These are phyloP conservation scores for Pantala flavescens DNA, from an alignment of 1,140 invertebrate species.

Conservation along the genomic window DNA sequence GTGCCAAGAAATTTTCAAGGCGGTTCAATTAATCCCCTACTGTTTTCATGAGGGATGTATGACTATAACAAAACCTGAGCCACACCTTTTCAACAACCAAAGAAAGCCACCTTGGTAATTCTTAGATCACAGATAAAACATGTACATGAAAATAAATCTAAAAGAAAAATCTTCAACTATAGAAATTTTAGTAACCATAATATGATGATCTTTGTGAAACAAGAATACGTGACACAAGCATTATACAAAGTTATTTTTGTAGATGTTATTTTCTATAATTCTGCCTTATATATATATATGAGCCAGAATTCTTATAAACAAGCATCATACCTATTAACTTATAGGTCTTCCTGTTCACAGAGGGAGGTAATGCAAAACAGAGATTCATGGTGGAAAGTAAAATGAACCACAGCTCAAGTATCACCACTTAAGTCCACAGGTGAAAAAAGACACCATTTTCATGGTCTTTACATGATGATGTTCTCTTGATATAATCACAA, in stretches of 20 bases:
- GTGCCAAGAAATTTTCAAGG: background rate
- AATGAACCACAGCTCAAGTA: conserved; percentile 2
- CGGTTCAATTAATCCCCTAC: background rate
- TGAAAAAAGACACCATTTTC: background rate
- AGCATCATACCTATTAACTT: background rate
- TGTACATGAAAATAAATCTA: background rate
- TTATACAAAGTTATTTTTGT: background rate
- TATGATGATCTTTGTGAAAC: background rate
- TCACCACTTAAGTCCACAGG: background rate
- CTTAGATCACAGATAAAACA: conserved; percentile 10
- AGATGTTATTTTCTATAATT: background rate
- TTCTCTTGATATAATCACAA: conserved; percentile 8
- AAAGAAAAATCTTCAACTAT: background rate
- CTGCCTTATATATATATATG: background rate
- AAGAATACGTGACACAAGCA: background rate
- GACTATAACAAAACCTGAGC: background rate
- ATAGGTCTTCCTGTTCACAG: conserved; percentile 4
- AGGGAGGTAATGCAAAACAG: background rate
- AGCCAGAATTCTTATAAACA: background rate
- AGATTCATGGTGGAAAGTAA: background rate
- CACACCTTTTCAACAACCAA: background rate
- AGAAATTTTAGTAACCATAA: background rate
- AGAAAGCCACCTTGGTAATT: conserved; percentile 1
- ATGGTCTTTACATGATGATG: background rate
- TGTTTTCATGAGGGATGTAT: background rate